Evolutionary conservation across 2,797 vertebrate species (phyloP), one percentile per base, ranked within the genome.

Genomic region (Percopsis omiscomaycus): DNA sequence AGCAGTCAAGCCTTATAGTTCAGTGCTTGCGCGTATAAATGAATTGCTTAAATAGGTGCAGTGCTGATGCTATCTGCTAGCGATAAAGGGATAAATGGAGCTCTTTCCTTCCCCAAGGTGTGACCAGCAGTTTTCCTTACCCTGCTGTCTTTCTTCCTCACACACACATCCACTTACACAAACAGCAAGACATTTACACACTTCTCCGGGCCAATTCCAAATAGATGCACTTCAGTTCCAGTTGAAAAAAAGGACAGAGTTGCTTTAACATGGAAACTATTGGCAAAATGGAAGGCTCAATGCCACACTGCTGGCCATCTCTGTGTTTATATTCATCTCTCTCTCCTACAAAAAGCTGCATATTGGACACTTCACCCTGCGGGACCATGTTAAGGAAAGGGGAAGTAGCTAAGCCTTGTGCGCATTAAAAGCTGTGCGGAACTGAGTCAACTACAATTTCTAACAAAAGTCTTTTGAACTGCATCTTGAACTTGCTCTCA

Each of bases 221-320:
- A 50, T 47, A 69, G 30, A 58, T 50, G 30, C 29, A 57, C 42
- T 16, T 59, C 15, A 60, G 27, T 52, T 13, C 29, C 47, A 59
- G 30, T 0, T 15, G 42, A 5, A 89, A 71, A 77, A 68, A 80
- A 87, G 85, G 84, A 80, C 86, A 22, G 89, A 90, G 86, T 70
- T 82, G 82, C 83, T 86, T 84, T 89, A 88, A 86, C 84, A 84
- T 78, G 69, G 78, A 78, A 72, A 71, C 75, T 62, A 45, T 75
- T 58, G 80, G 79, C 70, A 82, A 83, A 84, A 75, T 63, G 55
- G 57, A 75, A 49, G 75, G 84, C 89, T 90, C 84, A 80, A 89
- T 89, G 88, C 62, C 80, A 78, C 87, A 82, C 84, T 82, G 74
- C 68, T 63, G 72, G 73, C 50, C 78, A 68, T 66, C 69, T 73